Conservation (phyloP, 2,113 vertebrate genomes). For the Bagarius yarrelli region DNA sequence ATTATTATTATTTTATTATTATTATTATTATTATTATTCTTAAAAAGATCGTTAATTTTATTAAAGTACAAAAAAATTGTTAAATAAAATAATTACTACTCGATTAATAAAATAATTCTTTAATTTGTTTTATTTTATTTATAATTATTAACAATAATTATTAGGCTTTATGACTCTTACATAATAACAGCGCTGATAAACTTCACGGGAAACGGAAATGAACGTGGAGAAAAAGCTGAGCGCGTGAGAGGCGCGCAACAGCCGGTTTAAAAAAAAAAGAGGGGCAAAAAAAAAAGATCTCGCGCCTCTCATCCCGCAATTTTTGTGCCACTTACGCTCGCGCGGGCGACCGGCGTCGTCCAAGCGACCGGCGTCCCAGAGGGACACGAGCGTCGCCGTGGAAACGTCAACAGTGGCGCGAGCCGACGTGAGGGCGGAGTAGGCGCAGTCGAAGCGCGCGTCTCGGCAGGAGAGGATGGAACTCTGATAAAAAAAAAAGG, state of each 20-base stretch:
- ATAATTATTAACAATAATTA: too few species aligned
- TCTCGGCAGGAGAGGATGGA: slow-evolving; percentile 75
- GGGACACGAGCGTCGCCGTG: slow-evolving; percentile 84
- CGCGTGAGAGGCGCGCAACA: slow-evolving; percentile 33
- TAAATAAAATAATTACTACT: too few species aligned
- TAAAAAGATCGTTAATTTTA: too few species aligned
- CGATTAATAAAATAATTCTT: too few species aligned
- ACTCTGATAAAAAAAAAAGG: slow-evolving; percentile 64
- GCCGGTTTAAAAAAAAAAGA: slow-evolving; percentile 3
- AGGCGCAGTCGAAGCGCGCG: slow-evolving; percentile 66
- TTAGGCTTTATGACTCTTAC: too few species aligned
- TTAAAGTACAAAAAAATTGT: too few species aligned
- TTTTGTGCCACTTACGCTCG: slow-evolving; percentile 62
- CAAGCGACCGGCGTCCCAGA: slow-evolving; percentile 75
- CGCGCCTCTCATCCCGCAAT: slow-evolving; percentile 44
- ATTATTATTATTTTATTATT: too few species aligned
- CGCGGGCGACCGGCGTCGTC: slow-evolving; percentile 66
- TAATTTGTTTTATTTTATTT: too few species aligned
- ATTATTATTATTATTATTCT: too few species aligned
- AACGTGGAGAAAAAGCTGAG: slow-evolving; percentile 14
- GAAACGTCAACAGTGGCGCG: slow-evolving; percentile 79
- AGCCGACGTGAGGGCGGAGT: slow-evolving; percentile 68
- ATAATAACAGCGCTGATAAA: too few species aligned
- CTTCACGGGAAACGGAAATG: slow-evolving; percentile 3
- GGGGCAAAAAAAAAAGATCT: not conserved